These are phyloP conservation scores for Vesta saturnalis DNA, from an alignment of 2,888 invertebrate species.

Conservation along the genomic window DNA sequence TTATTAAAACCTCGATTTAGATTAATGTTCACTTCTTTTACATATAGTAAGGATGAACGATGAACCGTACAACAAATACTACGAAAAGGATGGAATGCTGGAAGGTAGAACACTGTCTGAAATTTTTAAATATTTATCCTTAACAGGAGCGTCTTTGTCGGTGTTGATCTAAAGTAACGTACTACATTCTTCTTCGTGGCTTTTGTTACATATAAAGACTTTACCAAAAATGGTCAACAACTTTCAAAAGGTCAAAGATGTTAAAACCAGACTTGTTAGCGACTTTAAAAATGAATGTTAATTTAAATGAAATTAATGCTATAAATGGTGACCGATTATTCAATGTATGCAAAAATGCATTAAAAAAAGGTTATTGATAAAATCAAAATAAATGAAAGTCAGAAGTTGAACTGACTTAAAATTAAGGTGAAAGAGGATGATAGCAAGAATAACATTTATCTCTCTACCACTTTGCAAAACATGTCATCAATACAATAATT, in stretches of 20 bases:
- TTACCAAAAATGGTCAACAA: conserved; percentile 34
- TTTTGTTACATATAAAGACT: conserved; percentile 19
- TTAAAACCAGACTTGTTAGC: conserved; percentile 25
- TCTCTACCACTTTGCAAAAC: too few species aligned
- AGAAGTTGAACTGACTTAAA: too few species aligned
- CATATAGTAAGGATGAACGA: background rate
- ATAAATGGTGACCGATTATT: background rate
- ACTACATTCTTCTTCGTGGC: conserved; percentile 1
- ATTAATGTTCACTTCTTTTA: conserved; percentile 8
- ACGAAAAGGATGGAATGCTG: background rate
- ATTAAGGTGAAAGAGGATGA: too few species aligned
- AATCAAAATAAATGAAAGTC: too few species aligned
- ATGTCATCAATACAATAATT: too few species aligned
- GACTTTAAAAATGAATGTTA: background rate
- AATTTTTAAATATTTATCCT: conserved; percentile 23
- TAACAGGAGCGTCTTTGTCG: conserved; percentile 7
- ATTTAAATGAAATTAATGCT: background rate
- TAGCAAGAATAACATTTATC: too few species aligned
- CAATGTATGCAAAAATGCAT: background rate
- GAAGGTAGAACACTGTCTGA: conserved; percentile 8
- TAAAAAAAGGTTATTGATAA: background rate
- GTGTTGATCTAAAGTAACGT: background rate
- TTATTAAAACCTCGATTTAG: conserved; percentile 18
- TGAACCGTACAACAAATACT: too few species aligned
- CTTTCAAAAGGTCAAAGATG: conserved; percentile 33